phyloP scores from a whole-genome alignment of 2,888 invertebrate genomes.

The Cantharis lateralis region DNA sequence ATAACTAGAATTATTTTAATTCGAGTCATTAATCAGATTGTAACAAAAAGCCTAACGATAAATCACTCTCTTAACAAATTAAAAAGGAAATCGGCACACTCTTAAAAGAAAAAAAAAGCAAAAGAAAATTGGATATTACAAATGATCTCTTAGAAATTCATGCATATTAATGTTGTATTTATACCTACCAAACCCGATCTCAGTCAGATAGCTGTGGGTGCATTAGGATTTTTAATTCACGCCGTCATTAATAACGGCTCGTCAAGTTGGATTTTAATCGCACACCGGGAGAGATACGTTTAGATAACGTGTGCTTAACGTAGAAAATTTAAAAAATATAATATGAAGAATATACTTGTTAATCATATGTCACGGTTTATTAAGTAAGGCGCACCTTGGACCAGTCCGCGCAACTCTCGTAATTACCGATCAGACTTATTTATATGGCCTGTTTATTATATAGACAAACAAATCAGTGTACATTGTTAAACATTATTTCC shows the following conservation, averaged over 20 bases:
- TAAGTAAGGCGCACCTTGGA: constrained; percentile 46
- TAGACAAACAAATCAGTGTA: background rate
- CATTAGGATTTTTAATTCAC: constrained; percentile 40
- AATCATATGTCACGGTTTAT: constrained; percentile 50
- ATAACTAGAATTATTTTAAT: constrained; percentile 9
- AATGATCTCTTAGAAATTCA: constrained; percentile 43
- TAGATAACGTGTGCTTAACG: constrained; percentile 30
- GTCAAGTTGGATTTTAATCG: constrained; percentile 34
- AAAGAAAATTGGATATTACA: constrained; percentile 38
- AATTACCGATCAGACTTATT: constrained; percentile 43
- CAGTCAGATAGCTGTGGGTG: constrained; percentile 35
- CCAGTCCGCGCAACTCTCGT: constrained; percentile 36
- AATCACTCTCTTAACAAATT: constrained; percentile 28
- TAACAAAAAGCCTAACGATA: constrained; percentile 12
- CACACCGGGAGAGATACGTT: constrained; percentile 21
- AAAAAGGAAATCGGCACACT: constrained; percentile 30
- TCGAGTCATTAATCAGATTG: constrained; percentile 16
- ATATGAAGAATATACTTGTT: constrained; percentile 43
- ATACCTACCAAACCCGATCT: constrained; percentile 29
- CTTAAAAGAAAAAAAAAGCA: constrained; percentile 15
- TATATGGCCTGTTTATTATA: constrained; percentile 41
- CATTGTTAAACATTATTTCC: background rate
- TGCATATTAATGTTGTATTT: constrained; percentile 43
- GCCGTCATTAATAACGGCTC: constrained; percentile 38
- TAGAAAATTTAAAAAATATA: constrained; percentile 21